phyloP scores from a whole-genome alignment of 2,113 vertebrate genomes.

The Caretta caretta region DNA sequence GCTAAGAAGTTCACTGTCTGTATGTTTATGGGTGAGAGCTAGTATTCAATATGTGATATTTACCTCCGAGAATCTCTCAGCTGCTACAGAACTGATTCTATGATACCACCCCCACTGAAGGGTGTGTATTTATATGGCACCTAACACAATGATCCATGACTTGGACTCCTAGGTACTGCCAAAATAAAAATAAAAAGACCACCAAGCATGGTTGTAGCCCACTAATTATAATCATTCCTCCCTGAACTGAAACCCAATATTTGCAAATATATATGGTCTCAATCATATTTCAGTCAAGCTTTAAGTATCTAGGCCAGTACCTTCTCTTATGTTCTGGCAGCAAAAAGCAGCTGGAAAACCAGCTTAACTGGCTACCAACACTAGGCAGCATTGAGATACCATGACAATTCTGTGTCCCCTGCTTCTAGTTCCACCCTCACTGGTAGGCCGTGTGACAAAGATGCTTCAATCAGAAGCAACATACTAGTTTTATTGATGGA shows the following conservation, averaged over 20 bases:
- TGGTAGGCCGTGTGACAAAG: neutral
- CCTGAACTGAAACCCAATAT: neutral
- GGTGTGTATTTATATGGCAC: neutral
- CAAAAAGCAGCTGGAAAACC: neutral
- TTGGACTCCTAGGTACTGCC: no score
- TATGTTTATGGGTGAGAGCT: accelerated
- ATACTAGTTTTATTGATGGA: neutral
- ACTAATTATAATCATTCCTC: neutral
- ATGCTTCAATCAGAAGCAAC: neutral
- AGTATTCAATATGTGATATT: neutral
- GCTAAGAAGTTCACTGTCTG: neutral
- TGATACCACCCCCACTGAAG: neutral
- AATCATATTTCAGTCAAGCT: neutral
- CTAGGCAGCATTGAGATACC: neutral
- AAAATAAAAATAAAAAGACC: no score
- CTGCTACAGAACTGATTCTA: neutral
- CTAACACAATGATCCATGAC: neutral
- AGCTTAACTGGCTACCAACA: neutral
- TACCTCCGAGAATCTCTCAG: neutral
- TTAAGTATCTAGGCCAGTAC: neutral
- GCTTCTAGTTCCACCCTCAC: neutral
- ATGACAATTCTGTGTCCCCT: neutral
- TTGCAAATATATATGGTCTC: neutral
- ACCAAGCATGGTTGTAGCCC: neutral
- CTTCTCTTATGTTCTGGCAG: neutral